Percentiles rank a stretch among this genome's conserved stretches.
Conservation (phyloP, 2,888 invertebrate species). For the Cheiracanthium punctorium region DNA sequence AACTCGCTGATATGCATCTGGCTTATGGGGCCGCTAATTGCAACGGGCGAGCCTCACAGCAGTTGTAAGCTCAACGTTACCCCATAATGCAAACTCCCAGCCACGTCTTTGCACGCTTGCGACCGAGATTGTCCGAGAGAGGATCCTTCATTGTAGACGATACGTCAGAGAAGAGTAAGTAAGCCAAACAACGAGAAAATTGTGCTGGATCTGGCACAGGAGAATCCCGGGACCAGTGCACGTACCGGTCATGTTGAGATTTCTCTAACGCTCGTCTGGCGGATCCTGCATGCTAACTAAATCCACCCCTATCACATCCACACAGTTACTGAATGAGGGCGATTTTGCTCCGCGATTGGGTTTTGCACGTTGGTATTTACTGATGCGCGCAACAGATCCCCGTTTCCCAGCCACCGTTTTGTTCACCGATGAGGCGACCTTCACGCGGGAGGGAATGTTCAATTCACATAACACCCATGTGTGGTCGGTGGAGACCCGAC, state of each 20-base stretch:
- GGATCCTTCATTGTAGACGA: not conserved
- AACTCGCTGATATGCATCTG: not conserved
- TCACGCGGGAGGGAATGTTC: constrained; percentile 71
- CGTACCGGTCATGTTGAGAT: not conserved
- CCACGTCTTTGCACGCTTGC: constrained; percentile 11
- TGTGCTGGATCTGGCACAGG: constrained; percentile 21
- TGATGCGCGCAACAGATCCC: not conserved
- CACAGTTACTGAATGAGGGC: not conserved
- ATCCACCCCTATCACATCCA: constrained; percentile 16
- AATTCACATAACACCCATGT: constrained; percentile 73
- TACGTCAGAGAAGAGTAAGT: not conserved
- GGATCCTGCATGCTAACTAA: constrained; percentile 2
- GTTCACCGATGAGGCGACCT: constrained; percentile 73
- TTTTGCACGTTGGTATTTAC: constrained; percentile 12
- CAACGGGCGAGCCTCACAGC: not conserved
- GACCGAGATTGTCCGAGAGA: not conserved
- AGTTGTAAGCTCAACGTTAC: constrained; percentile 23
- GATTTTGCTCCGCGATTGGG: not conserved
- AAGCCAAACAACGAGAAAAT: constrained; percentile 5
- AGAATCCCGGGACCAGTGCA: not conserved
- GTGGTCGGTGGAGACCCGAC: constrained; percentile 73
- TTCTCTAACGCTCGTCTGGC: not conserved
- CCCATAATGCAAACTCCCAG: not conserved
- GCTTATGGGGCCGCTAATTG: not conserved
- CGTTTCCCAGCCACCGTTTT: constrained; percentile 63